Evolutionary conservation across 2,113 vertebrate species (phyloP), one percentile per base, ranked within the genome.

Genomic region (Pimephales promelas): DNA sequence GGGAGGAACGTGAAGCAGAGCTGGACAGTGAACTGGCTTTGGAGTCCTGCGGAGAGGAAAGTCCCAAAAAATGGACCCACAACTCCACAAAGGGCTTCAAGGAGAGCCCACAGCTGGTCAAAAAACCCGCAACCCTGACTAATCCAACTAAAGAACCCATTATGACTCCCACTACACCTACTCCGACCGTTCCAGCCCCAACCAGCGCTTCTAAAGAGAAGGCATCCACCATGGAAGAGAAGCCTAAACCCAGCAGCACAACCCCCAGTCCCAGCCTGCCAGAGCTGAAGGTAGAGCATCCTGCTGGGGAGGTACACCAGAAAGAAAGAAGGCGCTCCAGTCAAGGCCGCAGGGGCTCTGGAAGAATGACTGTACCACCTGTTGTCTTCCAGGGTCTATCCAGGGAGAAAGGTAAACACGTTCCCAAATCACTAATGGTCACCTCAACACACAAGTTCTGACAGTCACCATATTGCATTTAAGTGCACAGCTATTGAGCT

Each of bases 21-120:
- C 95, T 99, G 0, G 98, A 99, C 94, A 98, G 97, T 2, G 98
- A 99, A 91, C 97, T 99, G 87, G 96, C 99, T 91, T 96, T 98
- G 0, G 97, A 99, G 92, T 99, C 97, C 0, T 97, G 97, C 13
- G 98, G 96, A 0, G 98, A 99, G 87, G 98, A 98, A 92, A 99
- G 97, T 89, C 97, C 97, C 0, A 98, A 98, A 90, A 95, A 96
- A 89, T 96, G 84, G 20, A 66, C 26, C 90, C 96, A 97, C 90
- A 96, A 96, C 88, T 95, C 94, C 0, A 91, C 95, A 92, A 97
- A 95, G 61, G 49, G 71, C 22, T 56, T 34, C 18, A 84, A 59
- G 62, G 47, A 40, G 13, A 62, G 10, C 18, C 36, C 26, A 85
- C 88, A 89, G 83, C 89, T 78, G 45, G 70, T 52, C 14, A 86